phyloP scores from a whole-genome alignment of 2,113 vertebrate species.

The Natator depressus region DNA sequence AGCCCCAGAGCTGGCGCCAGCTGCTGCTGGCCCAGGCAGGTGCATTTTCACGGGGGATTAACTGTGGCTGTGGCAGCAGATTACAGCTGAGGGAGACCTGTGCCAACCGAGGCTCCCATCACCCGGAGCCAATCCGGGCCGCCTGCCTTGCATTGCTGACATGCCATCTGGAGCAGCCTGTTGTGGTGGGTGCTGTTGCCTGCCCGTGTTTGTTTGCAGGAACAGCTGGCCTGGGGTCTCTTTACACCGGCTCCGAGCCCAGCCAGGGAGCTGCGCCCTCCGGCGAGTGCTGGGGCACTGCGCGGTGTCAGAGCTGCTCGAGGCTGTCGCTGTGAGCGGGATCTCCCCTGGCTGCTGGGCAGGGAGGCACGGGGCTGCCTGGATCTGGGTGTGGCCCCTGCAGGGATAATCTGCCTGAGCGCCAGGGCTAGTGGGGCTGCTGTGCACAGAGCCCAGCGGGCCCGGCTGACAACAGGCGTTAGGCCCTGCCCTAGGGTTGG shows the following conservation, averaged over 20 bases:
- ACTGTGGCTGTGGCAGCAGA: background rate
- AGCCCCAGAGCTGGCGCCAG: background rate
- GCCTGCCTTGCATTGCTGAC: rapidly evolving
- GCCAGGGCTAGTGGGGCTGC: background rate
- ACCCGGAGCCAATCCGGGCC: background rate
- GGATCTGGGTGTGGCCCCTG: background rate
- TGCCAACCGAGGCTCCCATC: background rate
- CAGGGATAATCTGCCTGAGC: background rate
- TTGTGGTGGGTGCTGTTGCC: background rate
- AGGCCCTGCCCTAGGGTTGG: background rate
- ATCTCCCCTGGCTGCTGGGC: background rate
- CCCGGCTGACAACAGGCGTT: no score
- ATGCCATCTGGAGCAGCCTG: background rate
- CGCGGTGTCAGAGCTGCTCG: background rate
- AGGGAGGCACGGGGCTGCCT: background rate
- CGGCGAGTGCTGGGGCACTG: background rate
- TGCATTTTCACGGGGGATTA: rapidly evolving
- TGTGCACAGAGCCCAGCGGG: no score
- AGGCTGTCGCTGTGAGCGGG: background rate
- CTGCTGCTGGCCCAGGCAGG: rapidly evolving
- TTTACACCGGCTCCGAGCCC: background rate
- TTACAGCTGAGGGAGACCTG: rapidly evolving
- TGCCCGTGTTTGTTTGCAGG: background rate
- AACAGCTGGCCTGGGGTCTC: conserved; percentile 52
- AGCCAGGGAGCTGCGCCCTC: background rate